Base-by-base conservation (phyloP, 2,797 vertebrate genomes). In the Acrossocheilus fasciatus region DNA sequence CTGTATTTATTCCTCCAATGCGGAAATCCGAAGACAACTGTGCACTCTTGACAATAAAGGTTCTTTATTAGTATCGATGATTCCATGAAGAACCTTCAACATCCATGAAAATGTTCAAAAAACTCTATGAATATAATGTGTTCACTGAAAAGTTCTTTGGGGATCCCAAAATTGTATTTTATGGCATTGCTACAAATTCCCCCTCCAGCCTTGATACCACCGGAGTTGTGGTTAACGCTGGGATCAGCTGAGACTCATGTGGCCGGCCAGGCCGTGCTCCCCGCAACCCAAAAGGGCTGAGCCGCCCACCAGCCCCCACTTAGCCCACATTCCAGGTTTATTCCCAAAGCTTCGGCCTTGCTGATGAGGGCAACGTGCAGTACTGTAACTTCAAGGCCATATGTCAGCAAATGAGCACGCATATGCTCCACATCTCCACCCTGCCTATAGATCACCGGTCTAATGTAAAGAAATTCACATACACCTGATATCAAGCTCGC, bases 191-290 rank as follows among this genome's bases (percentile, higher is more conserved):
- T 34, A 30, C 26, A 7, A 69, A 39, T 34, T 1, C n/a, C 26
- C 15, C 41, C 26, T 34, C 64, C 23, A 59, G 77, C 26, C 34
- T 81, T 50, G 77, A 64, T 66, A 84, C 43, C 70, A 75, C 72
- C 30, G 12, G 41, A 74, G 69, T 68, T 76, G 83, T 86, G 12
- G 75, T 82, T 82, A 39, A 59, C 88, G 52, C 47, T 84, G 89
- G 91, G 92, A 95, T 96, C 95, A 96, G 94, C 94, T 95, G 95
- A 96, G 95, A 84, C 93, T 95, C 94, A 95, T 95, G 95, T 94
- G 95, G 93, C 92, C 91, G 88, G 91, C 91, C 93, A 89, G 91
- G 92, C 89, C 91, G 91, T 93, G 92, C 93, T 94, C 94, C 93
- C 91, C 90, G 84, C 89, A 90, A 94, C 94, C 93, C 92, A 92